Evolutionary conservation across 2,113 vertebrate genomes (phyloP).

Genomic region (Cettia cetti): DNA sequence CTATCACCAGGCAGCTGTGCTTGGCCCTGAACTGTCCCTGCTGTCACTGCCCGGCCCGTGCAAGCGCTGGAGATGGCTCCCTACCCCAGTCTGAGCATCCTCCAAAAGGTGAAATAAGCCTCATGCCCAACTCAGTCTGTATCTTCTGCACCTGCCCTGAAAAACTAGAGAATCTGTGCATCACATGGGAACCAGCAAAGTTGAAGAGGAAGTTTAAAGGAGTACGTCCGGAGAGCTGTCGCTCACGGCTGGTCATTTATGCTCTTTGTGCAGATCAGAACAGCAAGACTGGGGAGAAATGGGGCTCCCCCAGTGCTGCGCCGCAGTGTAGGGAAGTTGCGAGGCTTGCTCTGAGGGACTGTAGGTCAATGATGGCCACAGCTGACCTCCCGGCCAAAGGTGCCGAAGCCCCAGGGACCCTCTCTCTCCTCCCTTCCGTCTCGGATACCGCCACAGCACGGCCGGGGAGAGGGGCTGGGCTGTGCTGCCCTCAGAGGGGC

Average conservation of each 20-base stretch:
- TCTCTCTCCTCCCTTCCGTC: neutral
- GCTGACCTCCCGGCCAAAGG: neutral
- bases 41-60: neutral
- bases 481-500: neutral
- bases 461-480: neutral
- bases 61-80: rapidly evolving
- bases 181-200: neutral
- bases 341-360: neutral
- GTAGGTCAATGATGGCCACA: rapidly evolving
- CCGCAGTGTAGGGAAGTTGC: rapidly evolving
- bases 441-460: neutral
- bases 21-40: neutral
- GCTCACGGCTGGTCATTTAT: neutral
- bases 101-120: rapidly evolving
- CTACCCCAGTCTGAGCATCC: neutral
- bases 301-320: neutral
- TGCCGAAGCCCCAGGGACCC: neutral
- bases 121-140: rapidly evolving
- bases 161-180: neutral
- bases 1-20: neutral
- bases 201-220: neutral
- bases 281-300: neutral
- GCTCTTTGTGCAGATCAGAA: neutral
- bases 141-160: neutral
- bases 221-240: neutral